A percentile compares a stretch with the other conserved stretches of the same genome.
phyloP scores from a whole-genome alignment of 1,140 invertebrate species.

The Maconellicoccus hirsutus region DNA sequence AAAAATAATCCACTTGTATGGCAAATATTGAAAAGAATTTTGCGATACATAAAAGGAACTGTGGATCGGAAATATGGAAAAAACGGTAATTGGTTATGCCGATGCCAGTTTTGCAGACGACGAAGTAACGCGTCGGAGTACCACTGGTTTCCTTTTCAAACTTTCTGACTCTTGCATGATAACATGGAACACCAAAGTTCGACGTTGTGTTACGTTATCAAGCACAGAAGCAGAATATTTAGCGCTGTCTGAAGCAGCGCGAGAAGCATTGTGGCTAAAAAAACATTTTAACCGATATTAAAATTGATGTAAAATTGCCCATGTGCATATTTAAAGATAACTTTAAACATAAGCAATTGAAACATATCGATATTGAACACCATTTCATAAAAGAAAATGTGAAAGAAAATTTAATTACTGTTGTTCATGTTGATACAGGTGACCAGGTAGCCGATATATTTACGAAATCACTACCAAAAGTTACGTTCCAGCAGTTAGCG shows the following conservation, averaged over 20 bases:
- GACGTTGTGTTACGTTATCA: constrained; percentile 33
- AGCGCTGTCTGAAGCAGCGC: constrained; percentile 27
- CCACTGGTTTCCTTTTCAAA: constrained; percentile 17
- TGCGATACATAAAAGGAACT: constrained; percentile 31
- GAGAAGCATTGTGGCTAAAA: constrained; percentile 16
- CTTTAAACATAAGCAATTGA: not conserved
- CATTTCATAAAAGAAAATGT: constrained; percentile 23
- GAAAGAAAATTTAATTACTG: not conserved
- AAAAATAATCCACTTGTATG: constrained; percentile 29
- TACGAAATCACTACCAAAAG: constrained; percentile 22
- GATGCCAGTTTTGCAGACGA: constrained; percentile 28
- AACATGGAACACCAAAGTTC: constrained; percentile 28
- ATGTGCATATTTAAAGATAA: constrained; percentile 23
- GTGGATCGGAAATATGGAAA: constrained; percentile 15
- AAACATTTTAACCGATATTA: not conserved
- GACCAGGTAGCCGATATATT: constrained; percentile 24
- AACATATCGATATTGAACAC: constrained; percentile 26
- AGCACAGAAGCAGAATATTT: constrained; percentile 37
- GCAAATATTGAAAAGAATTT: constrained; percentile 31
- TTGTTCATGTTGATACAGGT: constrained; percentile 11
- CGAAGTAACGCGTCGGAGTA: not conserved
- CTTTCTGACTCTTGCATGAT: not conserved
- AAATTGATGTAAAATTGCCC: not conserved
- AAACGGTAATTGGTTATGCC: constrained; percentile 19
- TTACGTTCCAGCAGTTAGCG: not conserved